A percentile compares a stretch with the other conserved stretches of the same genome.
Conservation (phyloP, 2,797 vertebrate species). For the Paedocypris micromegethes region DNA sequence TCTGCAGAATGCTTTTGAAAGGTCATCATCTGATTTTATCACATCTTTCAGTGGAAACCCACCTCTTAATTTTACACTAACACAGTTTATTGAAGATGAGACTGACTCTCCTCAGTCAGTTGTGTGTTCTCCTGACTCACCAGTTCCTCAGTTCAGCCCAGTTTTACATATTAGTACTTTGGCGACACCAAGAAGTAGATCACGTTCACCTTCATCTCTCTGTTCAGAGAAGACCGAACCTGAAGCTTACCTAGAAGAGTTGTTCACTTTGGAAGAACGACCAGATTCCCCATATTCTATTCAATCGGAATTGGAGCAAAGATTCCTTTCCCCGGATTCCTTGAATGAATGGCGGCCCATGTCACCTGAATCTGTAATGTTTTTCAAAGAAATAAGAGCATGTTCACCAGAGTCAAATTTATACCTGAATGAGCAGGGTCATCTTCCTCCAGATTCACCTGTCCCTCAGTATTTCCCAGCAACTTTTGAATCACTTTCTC, state of each 20-base stretch:
- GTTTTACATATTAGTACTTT: slow-evolving; percentile 19
- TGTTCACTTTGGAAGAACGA: slow-evolving; percentile 33
- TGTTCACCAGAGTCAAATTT: slow-evolving; percentile 60
- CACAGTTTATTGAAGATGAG: slow-evolving; percentile 14
- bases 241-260: slow-evolving; percentile 31
- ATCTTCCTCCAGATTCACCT: slow-evolving; percentile 55
- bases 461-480: slow-evolving; percentile 18
- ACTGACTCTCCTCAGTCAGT: slow-evolving; percentile 26
- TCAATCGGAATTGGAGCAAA: slow-evolving; percentile 15
- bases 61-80: slow-evolving; percentile 28
- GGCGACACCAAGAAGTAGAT: slow-evolving; percentile 41
- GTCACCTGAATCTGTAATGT: slow-evolving; percentile 42
- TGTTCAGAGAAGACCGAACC: slow-evolving; percentile 53
- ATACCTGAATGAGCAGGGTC: slow-evolving; percentile 49
- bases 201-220: slow-evolving; percentile 55
- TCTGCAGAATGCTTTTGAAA: background rate
- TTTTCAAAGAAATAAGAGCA: slow-evolving; percentile 44
- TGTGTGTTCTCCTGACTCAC: slow-evolving; percentile 42
- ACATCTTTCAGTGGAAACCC: slow-evolving; percentile 41
- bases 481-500: slow-evolving; percentile 15
- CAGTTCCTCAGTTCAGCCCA: slow-evolving; percentile 23
- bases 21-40: slow-evolving; percentile 46
- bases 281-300: slow-evolving; percentile 45
- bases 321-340: slow-evolving; percentile 33
- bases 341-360: slow-evolving; percentile 21